Conservation (phyloP, 2,888 invertebrate genomes). For the Linnaemya vulpina region DNA sequence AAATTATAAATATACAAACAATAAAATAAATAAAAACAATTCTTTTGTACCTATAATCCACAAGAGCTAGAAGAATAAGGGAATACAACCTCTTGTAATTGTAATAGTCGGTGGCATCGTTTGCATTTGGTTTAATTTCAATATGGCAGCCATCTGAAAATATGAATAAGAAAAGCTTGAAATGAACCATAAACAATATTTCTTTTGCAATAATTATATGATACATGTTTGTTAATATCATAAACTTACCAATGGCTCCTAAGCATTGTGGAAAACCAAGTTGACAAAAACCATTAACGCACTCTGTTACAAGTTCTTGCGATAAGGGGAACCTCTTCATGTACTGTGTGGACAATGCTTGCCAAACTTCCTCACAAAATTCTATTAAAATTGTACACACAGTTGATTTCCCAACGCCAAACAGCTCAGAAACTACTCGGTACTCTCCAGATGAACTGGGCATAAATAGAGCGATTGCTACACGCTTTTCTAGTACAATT, state of each 20-base stretch:
- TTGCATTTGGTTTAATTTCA: too few species aligned
- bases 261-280: background rate
- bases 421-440: background rate
- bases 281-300: background rate
- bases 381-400: slow-evolving; percentile 2
- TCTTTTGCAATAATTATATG: too few species aligned
- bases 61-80: too few species aligned
- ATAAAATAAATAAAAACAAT: too few species aligned
- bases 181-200: too few species aligned
- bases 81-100: too few species aligned
- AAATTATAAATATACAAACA: too few species aligned
- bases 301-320: background rate
- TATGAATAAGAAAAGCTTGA: too few species aligned
- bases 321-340: background rate
- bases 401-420: background rate
- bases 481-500: background rate
- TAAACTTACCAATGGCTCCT: background rate
- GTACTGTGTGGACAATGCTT: background rate
- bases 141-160: too few species aligned
- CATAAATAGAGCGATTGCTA: background rate
- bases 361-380: slow-evolving; percentile 1
- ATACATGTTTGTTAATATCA: too few species aligned
- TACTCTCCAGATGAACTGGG: background rate
- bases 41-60: too few species aligned
- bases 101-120: too few species aligned